Evolutionary conservation across 2,113 vertebrate genomes (phyloP), one percentile per base, ranked within the genome.

Genomic region (Arizona elegans): DNA sequence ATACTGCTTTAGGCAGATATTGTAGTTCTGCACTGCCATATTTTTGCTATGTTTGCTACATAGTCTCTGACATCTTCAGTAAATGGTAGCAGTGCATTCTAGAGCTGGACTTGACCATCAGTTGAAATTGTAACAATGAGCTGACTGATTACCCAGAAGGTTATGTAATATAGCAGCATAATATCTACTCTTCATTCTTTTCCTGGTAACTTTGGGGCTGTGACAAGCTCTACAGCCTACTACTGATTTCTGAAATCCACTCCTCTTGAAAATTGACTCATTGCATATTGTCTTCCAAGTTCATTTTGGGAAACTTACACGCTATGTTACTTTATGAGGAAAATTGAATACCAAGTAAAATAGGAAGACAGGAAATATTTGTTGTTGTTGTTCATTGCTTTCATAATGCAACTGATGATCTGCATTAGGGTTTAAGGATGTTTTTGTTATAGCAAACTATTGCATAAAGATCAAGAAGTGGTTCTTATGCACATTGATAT

Each of bases 21-120:
- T 96, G 86, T 94, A 93, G 93, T 94, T 92, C 96, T 96, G 97
- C 96, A 96, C 94, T 96, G 93, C 75, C 93, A 96, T 93, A 93
- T 86, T 95, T 93, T 95, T 95, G 93, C 94, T 96, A 96, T 55
- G 54, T 55, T 17, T 96, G 96, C 95, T 47, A 47, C 43, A 47
- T 47, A 50, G 47, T 97, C 91, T 95, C 90, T 95, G 91, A 96
- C 95, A 96, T 96, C 96, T 97, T 95, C 95, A 97, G 96, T 91
- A 96, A 96, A 95, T 96, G 96, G 93, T 94, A 96, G 90, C 90
- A 94, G 9, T 26, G 94, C 97, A 95, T 98, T 98, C 96, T 97
- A 97, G 93, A 96, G 95, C 95, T 95, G 88, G 97, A 97, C 98
- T 97, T 98, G 97, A 95, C 97, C 96, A 96, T 92, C 96, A 94